These are phyloP conservation scores for Pterobdella sp. DNA, from an alignment of 2,888 invertebrate genomes.

Conservation along the genomic window DNA sequence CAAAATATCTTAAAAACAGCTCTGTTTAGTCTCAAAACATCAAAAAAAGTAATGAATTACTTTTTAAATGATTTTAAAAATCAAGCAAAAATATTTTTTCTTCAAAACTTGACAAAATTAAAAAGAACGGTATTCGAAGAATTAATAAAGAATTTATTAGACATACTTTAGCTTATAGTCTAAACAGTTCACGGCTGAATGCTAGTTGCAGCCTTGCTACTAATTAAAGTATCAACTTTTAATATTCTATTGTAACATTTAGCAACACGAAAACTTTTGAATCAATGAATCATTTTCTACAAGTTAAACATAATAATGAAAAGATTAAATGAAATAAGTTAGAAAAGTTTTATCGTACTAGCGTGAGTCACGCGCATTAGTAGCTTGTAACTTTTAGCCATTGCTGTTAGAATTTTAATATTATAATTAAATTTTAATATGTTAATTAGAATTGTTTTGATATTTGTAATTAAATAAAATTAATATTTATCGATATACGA, in stretches of 20 bases:
- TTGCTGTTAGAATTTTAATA: not conserved
- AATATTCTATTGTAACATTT: too few relatives aligned
- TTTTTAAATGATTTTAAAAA: not conserved
- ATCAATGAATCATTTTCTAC: not conserved
- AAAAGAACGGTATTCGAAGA: conserved; percentile 12
- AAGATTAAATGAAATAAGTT: not conserved
- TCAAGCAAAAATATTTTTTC: not conserved
- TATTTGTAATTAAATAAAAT: too few relatives aligned
- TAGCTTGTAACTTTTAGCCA: not conserved
- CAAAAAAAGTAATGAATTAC: not conserved
- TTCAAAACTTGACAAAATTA: not conserved
- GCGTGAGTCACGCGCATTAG: conserved; percentile 12
- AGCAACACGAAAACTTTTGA: not conserved
- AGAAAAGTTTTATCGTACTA: conserved; percentile 6
- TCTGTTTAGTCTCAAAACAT: not conserved
- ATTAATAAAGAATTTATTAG: conserved; percentile 1
- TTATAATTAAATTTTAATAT: too few relatives aligned
- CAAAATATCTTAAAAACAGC: not conserved
- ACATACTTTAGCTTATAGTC: conserved; percentile 12
- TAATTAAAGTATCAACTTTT: too few relatives aligned
- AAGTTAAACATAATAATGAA: not conserved
- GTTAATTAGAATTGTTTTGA: too few relatives aligned
- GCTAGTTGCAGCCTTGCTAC: not conserved
- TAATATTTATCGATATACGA: too few relatives aligned
- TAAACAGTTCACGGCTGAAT: not conserved